Conservation (phyloP, 1,140 invertebrate genomes). For the Schmidtea mediterranea region DNA sequence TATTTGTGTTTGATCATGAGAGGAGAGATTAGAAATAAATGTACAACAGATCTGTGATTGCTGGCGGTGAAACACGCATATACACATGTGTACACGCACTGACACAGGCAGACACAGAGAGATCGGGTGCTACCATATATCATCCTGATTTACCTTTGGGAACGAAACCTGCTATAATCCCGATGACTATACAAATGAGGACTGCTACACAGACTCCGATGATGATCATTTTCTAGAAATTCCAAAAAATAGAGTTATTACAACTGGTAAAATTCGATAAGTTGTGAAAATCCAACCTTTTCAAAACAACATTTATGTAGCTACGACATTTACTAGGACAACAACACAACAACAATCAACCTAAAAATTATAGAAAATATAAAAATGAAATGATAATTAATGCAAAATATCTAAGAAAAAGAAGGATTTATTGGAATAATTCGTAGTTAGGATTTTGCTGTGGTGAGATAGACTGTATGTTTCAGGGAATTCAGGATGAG, state of each 20-base stretch:
- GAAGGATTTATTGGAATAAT: neutral
- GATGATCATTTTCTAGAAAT: conserved; percentile 6
- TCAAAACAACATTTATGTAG: no score
- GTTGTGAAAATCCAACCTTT: neutral
- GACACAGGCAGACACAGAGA: no score
- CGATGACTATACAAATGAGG: conserved; percentile 1
- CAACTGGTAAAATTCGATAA: neutral
- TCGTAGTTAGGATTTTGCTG: no score
- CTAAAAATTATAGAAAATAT: neutral
- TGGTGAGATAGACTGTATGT: no score
- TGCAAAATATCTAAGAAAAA: neutral
- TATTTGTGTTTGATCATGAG: no score
- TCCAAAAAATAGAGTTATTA: neutral
- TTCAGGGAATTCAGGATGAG: no score
- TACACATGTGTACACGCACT: no score
- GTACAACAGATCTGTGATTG: no score
- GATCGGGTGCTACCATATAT: no score
- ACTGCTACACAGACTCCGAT: conserved; percentile 4
- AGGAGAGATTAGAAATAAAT: no score
- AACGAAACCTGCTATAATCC: neutral
- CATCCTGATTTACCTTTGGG: neutral
- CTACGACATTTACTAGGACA: neutral
- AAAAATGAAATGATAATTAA: neutral
- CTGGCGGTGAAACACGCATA: no score
- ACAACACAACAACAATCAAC: neutral